These are phyloP conservation scores for Trachelus tabidus DNA, from an alignment of 2,888 invertebrate species.

Conservation along the genomic window DNA sequence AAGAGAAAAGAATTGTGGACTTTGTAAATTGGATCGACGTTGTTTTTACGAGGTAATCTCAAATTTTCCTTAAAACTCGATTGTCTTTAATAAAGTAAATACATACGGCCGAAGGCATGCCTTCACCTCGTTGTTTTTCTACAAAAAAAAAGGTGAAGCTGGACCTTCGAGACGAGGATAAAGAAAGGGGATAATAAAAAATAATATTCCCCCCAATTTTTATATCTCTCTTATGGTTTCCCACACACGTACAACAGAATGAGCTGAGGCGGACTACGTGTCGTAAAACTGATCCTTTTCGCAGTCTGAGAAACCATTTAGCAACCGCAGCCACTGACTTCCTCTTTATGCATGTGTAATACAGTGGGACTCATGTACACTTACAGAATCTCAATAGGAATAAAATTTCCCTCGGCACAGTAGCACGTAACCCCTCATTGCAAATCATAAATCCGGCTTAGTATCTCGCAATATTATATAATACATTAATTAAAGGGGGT, in stretches of 20 bases:
- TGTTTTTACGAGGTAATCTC: background rate
- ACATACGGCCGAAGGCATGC: background rate
- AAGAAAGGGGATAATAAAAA: background rate
- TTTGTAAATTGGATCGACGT: background rate
- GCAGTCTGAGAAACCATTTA: background rate
- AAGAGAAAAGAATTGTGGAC: background rate
- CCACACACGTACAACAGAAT: background rate
- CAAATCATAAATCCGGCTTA: background rate
- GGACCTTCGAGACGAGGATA: background rate
- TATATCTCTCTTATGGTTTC: background rate
- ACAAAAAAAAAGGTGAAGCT: background rate
- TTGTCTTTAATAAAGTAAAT: too few relatives aligned
- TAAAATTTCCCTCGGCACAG: background rate
- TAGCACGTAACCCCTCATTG: background rate
- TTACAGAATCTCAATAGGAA: background rate
- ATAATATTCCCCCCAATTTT: background rate
- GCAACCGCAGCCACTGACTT: background rate
- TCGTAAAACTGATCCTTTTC: background rate
- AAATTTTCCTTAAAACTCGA: too few relatives aligned
- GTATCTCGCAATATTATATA: background rate
- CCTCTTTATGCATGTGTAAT: background rate
- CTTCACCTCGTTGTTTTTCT: background rate
- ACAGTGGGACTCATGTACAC: background rate
- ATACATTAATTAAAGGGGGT: background rate
- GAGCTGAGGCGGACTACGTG: background rate